Evolutionary conservation across 2,888 invertebrate species (phyloP).

Genomic region (Lamellibrachia columna): DNA sequence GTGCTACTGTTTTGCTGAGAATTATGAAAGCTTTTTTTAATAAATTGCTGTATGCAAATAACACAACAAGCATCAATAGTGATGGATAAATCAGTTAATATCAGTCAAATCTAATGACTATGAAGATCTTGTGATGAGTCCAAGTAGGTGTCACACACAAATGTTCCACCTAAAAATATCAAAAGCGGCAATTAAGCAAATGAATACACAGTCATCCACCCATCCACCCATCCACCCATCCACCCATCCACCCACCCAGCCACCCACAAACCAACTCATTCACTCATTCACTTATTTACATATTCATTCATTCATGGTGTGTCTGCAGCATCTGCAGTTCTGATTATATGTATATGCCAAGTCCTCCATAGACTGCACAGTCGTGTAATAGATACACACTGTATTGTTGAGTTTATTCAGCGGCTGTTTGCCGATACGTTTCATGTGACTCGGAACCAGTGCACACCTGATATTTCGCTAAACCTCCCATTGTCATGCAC

Average conservation of each 20-base stretch:
- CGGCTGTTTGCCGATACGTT: slow-evolving; percentile 5
- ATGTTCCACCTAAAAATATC: not conserved
- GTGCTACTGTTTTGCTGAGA: too few relatives aligned
- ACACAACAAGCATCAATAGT: not conserved
- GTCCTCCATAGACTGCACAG: not conserved
- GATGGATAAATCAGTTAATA: not conserved
- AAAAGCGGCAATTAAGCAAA: not conserved
- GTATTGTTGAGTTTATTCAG: not conserved
- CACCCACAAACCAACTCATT: not conserved
- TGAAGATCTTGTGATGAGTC: not conserved
- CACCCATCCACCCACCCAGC: not conserved
- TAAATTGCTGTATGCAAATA: not conserved
- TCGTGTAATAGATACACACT: not conserved
- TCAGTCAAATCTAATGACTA: not conserved
- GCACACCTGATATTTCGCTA: not conserved
- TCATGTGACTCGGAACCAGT: not conserved
- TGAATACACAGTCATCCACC: not conserved
- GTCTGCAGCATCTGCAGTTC: not conserved
- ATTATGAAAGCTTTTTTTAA: too few relatives aligned
- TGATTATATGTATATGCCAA: not conserved
- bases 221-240: not conserved
- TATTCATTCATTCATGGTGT: not conserved
- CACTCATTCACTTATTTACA: not conserved
- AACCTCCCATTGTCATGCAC: slow-evolving; percentile 6
- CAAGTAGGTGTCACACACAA: not conserved